phyloP scores from a whole-genome alignment of 2,113 vertebrate genomes.

The Clinocottus analis region DNA sequence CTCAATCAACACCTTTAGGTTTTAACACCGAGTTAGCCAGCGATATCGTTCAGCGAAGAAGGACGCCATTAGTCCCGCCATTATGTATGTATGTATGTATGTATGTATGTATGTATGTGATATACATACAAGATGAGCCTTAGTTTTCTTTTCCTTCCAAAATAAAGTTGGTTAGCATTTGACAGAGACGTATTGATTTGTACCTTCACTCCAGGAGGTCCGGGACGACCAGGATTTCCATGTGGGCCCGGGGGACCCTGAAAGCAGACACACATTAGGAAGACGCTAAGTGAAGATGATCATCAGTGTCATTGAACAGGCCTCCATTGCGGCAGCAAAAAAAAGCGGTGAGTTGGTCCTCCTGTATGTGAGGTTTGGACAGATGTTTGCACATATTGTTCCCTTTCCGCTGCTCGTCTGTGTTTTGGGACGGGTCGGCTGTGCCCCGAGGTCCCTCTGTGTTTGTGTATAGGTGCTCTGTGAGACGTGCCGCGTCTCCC shows the following conservation, averaged over 20 bases:
- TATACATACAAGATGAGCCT: background rate
- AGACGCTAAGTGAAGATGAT: conserved; percentile 32
- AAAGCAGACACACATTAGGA: conserved; percentile 66
- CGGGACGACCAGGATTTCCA: conserved; percentile 91
- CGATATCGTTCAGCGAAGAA: too few relatives aligned
- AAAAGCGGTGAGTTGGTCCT: background rate
- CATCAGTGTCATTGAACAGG: conserved; percentile 14
- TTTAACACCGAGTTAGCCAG: too few relatives aligned
- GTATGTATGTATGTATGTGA: background rate
- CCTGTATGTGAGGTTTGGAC: conserved; percentile 25
- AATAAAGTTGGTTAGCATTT: background rate
- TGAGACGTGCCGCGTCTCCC: conserved; percentile 48
- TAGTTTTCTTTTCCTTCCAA: background rate
- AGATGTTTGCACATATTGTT: conserved; percentile 28
- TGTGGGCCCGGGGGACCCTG: conserved; percentile 93
- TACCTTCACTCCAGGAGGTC: conserved; percentile 90
- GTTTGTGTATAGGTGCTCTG: conserved; percentile 51
- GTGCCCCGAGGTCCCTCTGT: conserved; percentile 21
- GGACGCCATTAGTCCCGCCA: too few relatives aligned
- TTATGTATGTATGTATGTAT: too few relatives aligned
- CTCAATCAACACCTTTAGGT: too few relatives aligned
- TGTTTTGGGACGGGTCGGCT: conserved; percentile 41
- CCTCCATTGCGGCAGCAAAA: conserved; percentile 3
- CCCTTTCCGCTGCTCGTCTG: background rate
- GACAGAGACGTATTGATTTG: conserved; percentile 38